Evolutionary conservation across 2,888 invertebrate species (phyloP), one percentile per base, ranked within the genome.

Genomic region (Strigamia crassipes): DNA sequence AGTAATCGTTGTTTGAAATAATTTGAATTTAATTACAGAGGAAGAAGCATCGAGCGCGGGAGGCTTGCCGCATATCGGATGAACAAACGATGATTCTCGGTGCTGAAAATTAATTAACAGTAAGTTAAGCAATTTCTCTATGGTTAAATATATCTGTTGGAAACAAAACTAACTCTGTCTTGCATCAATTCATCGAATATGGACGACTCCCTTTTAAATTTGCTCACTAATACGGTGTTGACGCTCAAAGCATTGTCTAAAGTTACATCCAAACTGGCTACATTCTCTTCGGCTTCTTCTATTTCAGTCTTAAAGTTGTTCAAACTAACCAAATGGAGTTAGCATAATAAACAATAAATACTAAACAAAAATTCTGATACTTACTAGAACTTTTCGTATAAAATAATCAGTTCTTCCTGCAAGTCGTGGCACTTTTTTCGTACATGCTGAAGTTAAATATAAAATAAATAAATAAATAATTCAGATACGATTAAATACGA

Each of bases 321-420:
- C 18, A 66, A 8, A 66, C 61, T 66, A 66, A 21, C 3, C 6
- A 4, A 12, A 12, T 0, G 10, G 10, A 13, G 6, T 51, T 18
- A 51, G 1, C 0, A 18, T 66, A 66, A 46, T 0, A n/a, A 46
- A 46, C 1, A 21, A 66, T 21, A 61, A 27, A 27, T 27, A 27
- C 27, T 27, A 66, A 66, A 23, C 21, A 23, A 23, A 15, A 18
- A 12, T 5, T 66, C 18, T 66, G 46, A n/a, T 21, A 78, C 78
- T 41, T 66, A 78, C 78, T 41, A 79, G 9, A 42, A 27, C 15
- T 41, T 15, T 79, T 80, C 80, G 34, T 56, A 56, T 8, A 80
- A 18, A n/a, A 51, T 27, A 9, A 56, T 23, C 1, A 80, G 21
- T 31, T 80, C 80, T 21, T 80, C 80, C 56, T 80, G 51, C 18